Conservation (phyloP, 2,888 invertebrate species). For the Platycheirus rosarum region DNA sequence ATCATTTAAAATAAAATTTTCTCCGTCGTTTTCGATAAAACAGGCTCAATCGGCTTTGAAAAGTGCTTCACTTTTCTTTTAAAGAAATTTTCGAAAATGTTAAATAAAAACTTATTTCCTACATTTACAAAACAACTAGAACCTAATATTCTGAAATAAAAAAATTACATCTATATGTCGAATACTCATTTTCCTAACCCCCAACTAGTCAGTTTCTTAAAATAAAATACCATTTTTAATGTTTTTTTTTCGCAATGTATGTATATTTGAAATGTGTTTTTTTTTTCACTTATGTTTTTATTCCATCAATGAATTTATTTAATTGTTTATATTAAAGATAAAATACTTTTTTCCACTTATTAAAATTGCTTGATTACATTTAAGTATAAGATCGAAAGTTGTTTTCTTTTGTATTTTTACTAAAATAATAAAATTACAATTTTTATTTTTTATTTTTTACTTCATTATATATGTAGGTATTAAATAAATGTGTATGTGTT, state of each 20-base stretch:
- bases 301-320: constrained; percentile 60
- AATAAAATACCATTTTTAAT: constrained; percentile 58
- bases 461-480: constrained; percentile 52
- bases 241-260: constrained; percentile 44
- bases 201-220: constrained; percentile 45
- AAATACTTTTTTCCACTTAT: constrained; percentile 66
- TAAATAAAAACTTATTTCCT: too few species aligned
- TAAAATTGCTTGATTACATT: constrained; percentile 56
- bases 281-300: constrained; percentile 41
- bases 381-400: constrained; percentile 39
- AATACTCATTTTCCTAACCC: background rate
- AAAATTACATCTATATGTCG: background rate
- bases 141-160: too few species aligned
- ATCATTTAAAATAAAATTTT: too few species aligned
- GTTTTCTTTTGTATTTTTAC: constrained; percentile 17
- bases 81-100: too few species aligned
- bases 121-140: too few species aligned
- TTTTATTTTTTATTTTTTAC: constrained; percentile 59
- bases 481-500: constrained; percentile 46
- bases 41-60: too few species aligned
- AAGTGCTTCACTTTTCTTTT: too few species aligned
- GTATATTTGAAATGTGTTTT: constrained; percentile 67
- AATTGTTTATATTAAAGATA: constrained; percentile 52
- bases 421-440: constrained; percentile 61
- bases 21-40: too few species aligned